These are phyloP conservation scores for Pangasius macronema DNA, from an alignment of 2,797 vertebrate species.

Conservation along the genomic window DNA sequence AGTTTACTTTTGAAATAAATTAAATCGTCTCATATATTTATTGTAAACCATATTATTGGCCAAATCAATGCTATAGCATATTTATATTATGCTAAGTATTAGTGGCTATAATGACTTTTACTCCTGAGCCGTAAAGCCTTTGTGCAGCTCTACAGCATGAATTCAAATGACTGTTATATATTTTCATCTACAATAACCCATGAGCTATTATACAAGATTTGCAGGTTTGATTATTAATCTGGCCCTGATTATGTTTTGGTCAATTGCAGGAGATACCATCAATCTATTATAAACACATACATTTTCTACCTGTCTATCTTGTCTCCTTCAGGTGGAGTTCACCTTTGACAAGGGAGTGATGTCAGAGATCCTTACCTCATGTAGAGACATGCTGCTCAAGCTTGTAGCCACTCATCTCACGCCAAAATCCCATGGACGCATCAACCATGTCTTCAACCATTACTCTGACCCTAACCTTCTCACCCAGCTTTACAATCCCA, in stretches of 20 bases:
- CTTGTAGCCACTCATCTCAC: constrained; percentile 86
- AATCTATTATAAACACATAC: background rate
- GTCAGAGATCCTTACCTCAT: constrained; percentile 73
- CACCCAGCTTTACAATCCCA: constrained; percentile 80
- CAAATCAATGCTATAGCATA: background rate
- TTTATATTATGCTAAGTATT: background rate
- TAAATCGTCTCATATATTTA: background rate
- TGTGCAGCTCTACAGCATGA: background rate
- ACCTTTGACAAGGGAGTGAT: constrained; percentile 86
- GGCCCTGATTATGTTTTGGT: background rate
- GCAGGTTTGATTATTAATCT: background rate
- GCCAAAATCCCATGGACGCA: constrained; percentile 85
- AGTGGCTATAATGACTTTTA: background rate
- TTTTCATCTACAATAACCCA: background rate
- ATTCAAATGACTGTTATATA: background rate
- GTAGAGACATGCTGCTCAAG: constrained; percentile 82
- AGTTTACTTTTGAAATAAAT: background rate
- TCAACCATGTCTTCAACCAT: constrained; percentile 89
- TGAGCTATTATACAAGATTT: background rate
- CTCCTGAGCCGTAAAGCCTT: background rate
- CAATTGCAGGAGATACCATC: background rate
- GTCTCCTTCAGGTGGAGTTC: constrained; percentile 80
- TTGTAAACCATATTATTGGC: background rate
- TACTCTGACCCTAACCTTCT: constrained; percentile 83
- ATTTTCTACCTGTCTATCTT: background rate